Evolutionary conservation across 2,888 invertebrate genomes (phyloP).

Genomic region (Eucera pruinosa): DNA sequence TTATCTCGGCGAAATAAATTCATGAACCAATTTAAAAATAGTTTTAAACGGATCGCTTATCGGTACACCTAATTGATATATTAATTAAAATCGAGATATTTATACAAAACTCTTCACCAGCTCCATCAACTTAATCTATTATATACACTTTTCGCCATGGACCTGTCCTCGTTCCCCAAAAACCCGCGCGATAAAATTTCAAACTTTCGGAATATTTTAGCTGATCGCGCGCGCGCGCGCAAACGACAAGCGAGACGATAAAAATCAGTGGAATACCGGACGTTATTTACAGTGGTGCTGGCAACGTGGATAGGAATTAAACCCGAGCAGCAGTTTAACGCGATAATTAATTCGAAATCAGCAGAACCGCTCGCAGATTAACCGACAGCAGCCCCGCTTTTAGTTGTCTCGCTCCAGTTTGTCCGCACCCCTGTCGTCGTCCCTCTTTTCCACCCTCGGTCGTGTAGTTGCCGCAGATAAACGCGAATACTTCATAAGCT

Average conservation of each 20-base stretch:
- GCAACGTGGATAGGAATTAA: constrained; percentile 34
- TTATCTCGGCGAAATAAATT: too few species aligned
- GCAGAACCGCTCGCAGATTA: constrained; percentile 43
- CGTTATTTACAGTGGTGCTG: not conserved
- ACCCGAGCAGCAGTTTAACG: constrained; percentile 42
- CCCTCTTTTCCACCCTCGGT: constrained; percentile 12
- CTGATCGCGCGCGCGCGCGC: too few species aligned
- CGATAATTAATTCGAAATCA: constrained; percentile 59
- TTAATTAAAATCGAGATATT: too few species aligned
- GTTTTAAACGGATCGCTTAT: too few species aligned
- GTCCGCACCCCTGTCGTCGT: not conserved
- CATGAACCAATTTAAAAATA: too few species aligned
- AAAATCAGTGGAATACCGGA: constrained; percentile 1
- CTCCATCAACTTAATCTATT: too few species aligned
- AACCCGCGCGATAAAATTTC: too few species aligned
- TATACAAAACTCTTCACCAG: too few species aligned
- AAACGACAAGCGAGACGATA: not conserved
- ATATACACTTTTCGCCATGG: too few species aligned
- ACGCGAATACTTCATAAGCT: constrained; percentile 78
- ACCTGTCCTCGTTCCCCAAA: too few species aligned
- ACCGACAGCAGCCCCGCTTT: constrained; percentile 34
- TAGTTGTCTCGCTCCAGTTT: constrained; percentile 37
- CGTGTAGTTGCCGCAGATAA: constrained; percentile 71
- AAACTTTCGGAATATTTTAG: too few species aligned
- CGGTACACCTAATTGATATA: too few species aligned